Evolutionary conservation across 2,113 vertebrate genomes (phyloP).

Genomic region (Stegostoma tigrinum): DNA sequence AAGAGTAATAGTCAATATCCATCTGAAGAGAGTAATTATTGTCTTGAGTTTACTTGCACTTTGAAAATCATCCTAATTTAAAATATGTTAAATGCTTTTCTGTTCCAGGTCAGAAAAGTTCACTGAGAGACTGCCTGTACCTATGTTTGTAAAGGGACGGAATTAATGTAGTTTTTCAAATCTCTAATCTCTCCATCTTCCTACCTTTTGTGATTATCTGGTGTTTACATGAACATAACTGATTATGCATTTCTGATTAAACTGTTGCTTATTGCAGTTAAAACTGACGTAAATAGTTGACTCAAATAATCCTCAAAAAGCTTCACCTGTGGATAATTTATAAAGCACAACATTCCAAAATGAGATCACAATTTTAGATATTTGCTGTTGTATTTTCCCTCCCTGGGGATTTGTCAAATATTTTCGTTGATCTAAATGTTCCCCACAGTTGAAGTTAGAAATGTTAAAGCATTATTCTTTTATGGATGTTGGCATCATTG

Average conservation of each 20-base stretch:
- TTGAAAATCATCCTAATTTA: not conserved
- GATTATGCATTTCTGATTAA: not conserved
- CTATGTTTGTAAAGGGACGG: no score
- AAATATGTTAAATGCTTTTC: not conserved
- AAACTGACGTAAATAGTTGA: not conserved
- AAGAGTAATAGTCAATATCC: not conserved
- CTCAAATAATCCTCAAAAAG: not conserved
- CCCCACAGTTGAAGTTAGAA: not conserved
- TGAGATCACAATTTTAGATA: not conserved
- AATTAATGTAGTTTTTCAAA: not conserved
- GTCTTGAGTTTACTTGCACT: not conserved
- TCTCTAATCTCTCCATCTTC: not conserved
- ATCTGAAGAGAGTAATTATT: not conserved
- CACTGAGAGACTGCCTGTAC: not conserved
- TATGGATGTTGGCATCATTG: no score
- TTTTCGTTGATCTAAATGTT: not conserved
- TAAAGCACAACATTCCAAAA: not conserved
- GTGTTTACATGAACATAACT: not conserved
- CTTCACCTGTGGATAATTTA: not conserved
- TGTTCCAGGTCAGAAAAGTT: not conserved
- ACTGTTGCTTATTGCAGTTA: not conserved
- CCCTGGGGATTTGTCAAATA: not conserved
- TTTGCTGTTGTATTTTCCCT: not conserved
- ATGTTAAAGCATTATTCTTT: not conserved
- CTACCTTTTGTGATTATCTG: not conserved